Conservation (phyloP, 2,797 vertebrate species). For the Parauchenoglanis ngamensis region DNA sequence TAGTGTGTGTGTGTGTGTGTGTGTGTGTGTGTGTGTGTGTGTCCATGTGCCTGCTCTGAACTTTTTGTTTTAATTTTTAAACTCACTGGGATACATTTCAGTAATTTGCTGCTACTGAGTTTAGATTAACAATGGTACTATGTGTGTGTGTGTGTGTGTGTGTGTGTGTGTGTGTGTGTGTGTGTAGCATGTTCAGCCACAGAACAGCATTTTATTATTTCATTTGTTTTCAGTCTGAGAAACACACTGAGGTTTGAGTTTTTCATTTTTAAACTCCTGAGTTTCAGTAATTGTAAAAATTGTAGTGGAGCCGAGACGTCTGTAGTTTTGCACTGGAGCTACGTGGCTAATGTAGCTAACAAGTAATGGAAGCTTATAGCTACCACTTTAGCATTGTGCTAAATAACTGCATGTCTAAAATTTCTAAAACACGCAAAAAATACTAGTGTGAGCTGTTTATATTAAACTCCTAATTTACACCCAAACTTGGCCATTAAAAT, state of each 20-base stretch:
- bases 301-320: not conserved
- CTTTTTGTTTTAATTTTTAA: conserved; percentile 51
- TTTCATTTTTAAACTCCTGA: not conserved
- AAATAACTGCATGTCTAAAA: conserved; percentile 1
- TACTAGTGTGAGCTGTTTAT: not conserved
- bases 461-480: not conserved
- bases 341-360: conserved; percentile 5
- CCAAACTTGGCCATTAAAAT: too few species aligned
- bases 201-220: not conserved
- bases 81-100: conserved; percentile 68
- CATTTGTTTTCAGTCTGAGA: not conserved
- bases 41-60: conserved; percentile 25
- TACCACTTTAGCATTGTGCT: conserved; percentile 15
- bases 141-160: conserved; percentile 46
- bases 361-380: not conserved
- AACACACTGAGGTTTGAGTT: not conserved
- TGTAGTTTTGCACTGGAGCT: conserved; percentile 22
- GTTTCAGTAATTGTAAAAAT: not conserved
- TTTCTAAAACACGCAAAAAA: not conserved
- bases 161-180: not conserved
- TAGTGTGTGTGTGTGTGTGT: conserved; percentile 43
- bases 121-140: conserved; percentile 54
- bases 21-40: conserved; percentile 33
- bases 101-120: conserved; percentile 74
- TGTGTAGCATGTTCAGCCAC: not conserved